Evolutionary conservation across 1,140 invertebrate genomes (phyloP), one percentile per base, ranked within the genome.

Genomic region (Tetramorium alpestre): DNA sequence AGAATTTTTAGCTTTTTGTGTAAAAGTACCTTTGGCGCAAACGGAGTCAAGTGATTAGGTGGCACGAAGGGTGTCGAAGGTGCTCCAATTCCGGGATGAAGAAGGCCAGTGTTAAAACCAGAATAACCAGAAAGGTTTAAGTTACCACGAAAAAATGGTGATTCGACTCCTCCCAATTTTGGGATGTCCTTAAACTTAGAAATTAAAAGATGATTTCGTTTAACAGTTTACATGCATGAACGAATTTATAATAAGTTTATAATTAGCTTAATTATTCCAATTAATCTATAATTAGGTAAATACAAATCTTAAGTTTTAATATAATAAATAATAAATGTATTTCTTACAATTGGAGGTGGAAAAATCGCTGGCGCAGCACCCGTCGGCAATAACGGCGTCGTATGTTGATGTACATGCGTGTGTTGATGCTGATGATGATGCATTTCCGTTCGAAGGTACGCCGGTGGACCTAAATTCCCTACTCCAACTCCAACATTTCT

Each of bases 381-480:
- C 62, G 97, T 96, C 56, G 96, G 96, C 70, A 96, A 93, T 75
- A 96, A 92, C 25, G 97, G 96, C 89, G 96, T 96, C 92, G 97
- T 97, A 91, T 98, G 98, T 94, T 98, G 98, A 96, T 99, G 98
- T 87, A 98, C 97, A 94, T 99, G 98, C 38, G 98, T 98, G 94
- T 98, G 98, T 91, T 98, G 98, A 95, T 98, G 98, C 94, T 98
- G 98, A 96, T 98, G 98, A 95, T 98, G 98, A 95, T 98, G 98
- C 96, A 98, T 97, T 94, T 98, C 98, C 13, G 97, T 97, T 88
- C 98, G 96, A 89, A 98, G 95, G 93, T 97, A 98, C 25, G 97
- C 97, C 49, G 97, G 96, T 95, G 87, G 94, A 60, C 90, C 94
- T 38, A 95, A 85, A 91, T 95, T 94, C 38, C 92, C 91, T 51